Evolutionary conservation across 2,113 vertebrate genomes (phyloP), one percentile per base, ranked within the genome.

Genomic region (Chlamydotis undulata): DNA sequence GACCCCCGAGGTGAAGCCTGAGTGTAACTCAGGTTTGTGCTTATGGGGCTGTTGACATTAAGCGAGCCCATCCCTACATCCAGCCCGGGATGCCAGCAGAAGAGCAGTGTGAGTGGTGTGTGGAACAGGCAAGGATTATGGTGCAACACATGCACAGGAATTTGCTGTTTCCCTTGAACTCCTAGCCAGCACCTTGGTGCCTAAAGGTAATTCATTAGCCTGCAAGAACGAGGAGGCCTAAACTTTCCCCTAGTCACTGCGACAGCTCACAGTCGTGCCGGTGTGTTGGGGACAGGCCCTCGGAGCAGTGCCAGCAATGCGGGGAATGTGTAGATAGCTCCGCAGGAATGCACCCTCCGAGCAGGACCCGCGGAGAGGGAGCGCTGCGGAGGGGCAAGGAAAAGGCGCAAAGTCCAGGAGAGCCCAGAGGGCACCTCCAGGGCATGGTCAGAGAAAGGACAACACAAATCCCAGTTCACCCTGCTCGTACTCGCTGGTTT

Each of bases 161-260:
- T 49, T 52, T 64, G 6, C 56, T 53, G 29, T 11, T 89, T 53
- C 63, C n/a, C 69, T 17, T 41, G 57, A 68, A 26, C 57, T 84
- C 83, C 76, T 33, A 19, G 73, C 14, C 74, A 35, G 19, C 68
- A 18, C 50, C 52, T 28, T 1, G 26, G 25, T 50, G 52, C 89
- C 41, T 1, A 9, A 60, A 78, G 70, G 91, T 95, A 76, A 96
- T 10, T 94, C 67, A 97, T 96, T 97, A 97, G 96, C 94, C 78
- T 50, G 74, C 19, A 49, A 31, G 39, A 67, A 61, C 2, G 4
- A 90, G 53, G 74, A 87, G 68, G 67, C 53, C 45, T 70, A 77
- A 90, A 96, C 96, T 83, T 94, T 95, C 83, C 88, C 90, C 93
- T 41, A 78, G 79, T 86, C 4, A 0, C 57, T 9, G 75, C 0